phyloP scores from a whole-genome alignment of 2,888 invertebrate genomes.

The Nephrotoma guestfalica region DNA sequence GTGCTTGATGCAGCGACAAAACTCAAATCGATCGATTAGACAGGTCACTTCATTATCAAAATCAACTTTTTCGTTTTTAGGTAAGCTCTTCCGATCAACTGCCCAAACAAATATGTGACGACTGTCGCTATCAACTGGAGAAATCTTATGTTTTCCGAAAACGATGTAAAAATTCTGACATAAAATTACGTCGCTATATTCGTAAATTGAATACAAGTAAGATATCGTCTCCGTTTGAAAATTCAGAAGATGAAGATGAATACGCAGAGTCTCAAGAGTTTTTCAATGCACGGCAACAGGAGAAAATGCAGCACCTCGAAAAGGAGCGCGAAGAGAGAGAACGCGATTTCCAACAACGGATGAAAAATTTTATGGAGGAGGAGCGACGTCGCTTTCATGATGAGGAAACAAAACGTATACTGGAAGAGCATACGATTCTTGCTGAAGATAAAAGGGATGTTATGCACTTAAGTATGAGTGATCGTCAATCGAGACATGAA shows the following conservation, averaged over 20 bases:
- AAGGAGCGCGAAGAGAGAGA: slow-evolving; percentile 14
- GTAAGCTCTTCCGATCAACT: slow-evolving; percentile 46
- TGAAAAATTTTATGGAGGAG: slow-evolving; percentile 12
- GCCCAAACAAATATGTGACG: slow-evolving; percentile 53
- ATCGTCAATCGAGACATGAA: neutral
- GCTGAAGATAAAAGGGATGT: neutral
- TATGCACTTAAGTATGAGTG: neutral
- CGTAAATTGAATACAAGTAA: slow-evolving; percentile 37
- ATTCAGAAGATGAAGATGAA: slow-evolving; percentile 21
- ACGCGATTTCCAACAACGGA: slow-evolving; percentile 12
- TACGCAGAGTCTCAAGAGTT: slow-evolving; percentile 20
- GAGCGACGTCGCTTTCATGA: neutral
- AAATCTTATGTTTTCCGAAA: slow-evolving; percentile 58
- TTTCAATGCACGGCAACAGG: slow-evolving; percentile 15
- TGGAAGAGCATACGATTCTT: neutral
- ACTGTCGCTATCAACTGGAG: slow-evolving; percentile 54
- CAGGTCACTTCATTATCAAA: neutral
- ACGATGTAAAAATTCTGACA: slow-evolving; percentile 52
- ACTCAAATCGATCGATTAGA: neutral
- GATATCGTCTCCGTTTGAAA: slow-evolving; percentile 22
- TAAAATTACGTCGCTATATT: slow-evolving; percentile 49
- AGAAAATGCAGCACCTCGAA: slow-evolving; percentile 20
- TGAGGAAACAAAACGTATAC: slow-evolving; percentile 7
- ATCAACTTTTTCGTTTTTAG: slow-evolving; percentile 21
- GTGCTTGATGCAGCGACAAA: neutral